Evolutionary conservation across 2,113 vertebrate genomes (phyloP).

Genomic region (Cepphus grylle): DNA sequence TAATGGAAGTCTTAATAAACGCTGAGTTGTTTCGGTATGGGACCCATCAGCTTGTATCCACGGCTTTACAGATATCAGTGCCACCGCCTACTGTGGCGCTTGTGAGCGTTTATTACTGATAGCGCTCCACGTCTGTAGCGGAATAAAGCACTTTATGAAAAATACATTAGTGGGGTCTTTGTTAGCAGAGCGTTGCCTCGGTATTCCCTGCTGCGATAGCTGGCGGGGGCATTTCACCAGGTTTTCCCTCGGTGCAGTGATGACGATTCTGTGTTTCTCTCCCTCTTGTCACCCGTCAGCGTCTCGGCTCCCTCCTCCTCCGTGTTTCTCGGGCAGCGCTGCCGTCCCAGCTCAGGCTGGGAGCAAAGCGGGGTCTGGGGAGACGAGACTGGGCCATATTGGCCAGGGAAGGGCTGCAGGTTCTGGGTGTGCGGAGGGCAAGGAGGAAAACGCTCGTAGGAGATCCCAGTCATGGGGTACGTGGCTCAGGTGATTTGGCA

Average conservation of each 20-base stretch:
- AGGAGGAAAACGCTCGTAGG: fast-evolving
- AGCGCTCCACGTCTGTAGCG: neutral
- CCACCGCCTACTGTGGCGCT: neutral
- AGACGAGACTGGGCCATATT: neutral
- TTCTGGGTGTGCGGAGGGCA: neutral
- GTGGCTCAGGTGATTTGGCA: neutral
- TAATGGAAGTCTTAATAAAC: neutral
- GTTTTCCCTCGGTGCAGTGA: neutral
- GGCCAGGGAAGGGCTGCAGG: neutral
- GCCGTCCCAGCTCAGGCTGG: neutral
- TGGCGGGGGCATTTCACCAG: neutral
- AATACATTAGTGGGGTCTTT: neutral
- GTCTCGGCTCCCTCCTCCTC: neutral
- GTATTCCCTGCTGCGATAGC: neutral
- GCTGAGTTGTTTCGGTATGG: neutral
- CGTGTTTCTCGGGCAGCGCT: neutral
- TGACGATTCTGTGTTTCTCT: neutral
- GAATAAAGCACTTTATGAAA: neutral
- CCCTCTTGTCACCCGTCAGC: neutral
- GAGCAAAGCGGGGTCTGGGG: neutral
- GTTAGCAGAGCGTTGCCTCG: neutral
- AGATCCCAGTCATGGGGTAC: neutral
- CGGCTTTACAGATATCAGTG: neutral
- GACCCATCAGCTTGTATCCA: neutral
- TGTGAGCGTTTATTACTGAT: neutral